Conservation (phyloP, 1,140 invertebrate species). For the Papilio polyxenes region DNA sequence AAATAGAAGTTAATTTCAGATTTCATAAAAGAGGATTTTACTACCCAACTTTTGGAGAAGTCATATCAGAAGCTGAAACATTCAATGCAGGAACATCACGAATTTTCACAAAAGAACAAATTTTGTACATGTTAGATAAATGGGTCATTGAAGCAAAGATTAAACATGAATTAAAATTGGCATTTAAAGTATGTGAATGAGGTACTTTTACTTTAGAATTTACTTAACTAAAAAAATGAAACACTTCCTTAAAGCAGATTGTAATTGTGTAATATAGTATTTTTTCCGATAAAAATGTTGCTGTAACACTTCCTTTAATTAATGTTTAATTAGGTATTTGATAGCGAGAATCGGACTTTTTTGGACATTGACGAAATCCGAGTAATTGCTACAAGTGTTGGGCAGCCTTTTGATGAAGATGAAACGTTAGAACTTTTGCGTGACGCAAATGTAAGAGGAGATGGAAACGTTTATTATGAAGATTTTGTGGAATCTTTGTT, state of each 20-base stretch:
- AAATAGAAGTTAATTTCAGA: constrained; percentile 48
- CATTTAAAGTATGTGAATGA: constrained; percentile 59
- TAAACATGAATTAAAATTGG: constrained; percentile 67
- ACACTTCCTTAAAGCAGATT: no score
- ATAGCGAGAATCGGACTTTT: constrained; percentile 68
- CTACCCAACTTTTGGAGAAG: constrained; percentile 69
- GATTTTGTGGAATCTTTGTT: constrained; percentile 72
- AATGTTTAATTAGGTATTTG: constrained; percentile 59
- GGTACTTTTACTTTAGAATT: constrained; percentile 1
- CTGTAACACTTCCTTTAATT: not conserved
- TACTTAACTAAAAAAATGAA: not conserved
- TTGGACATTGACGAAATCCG: constrained; percentile 69
- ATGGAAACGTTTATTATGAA: constrained; percentile 70
- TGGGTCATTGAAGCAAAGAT: constrained; percentile 60
- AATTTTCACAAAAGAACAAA: constrained; percentile 65
- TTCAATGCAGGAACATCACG: constrained; percentile 59
- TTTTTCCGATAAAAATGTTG: no score
- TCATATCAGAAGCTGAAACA: constrained; percentile 65
- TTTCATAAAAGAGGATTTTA: constrained; percentile 68
- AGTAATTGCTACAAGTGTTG: constrained; percentile 60
- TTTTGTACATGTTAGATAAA: constrained; percentile 67
- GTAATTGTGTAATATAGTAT: no score
- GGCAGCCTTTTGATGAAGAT: constrained; percentile 55
- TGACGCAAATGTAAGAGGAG: constrained; percentile 72
- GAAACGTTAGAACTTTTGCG: constrained; percentile 65